These are phyloP conservation scores for Orchestes rusci DNA, from an alignment of 2,888 invertebrate genomes.

Conservation along the genomic window DNA sequence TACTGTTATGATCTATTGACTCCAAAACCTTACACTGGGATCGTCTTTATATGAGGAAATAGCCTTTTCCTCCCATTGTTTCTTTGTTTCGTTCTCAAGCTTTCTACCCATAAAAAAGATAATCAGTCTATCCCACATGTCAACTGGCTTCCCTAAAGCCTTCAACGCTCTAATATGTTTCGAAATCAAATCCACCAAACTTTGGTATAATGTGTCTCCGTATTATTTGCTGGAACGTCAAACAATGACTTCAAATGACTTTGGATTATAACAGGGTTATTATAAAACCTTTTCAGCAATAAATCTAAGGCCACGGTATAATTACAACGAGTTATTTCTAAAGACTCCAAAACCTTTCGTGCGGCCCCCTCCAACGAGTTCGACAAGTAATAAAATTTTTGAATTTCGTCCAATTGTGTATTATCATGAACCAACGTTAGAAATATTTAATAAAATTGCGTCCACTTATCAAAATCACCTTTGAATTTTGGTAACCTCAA, in stretches of 20 bases:
- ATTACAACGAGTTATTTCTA: constrained; percentile 19
- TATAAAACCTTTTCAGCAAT: constrained; percentile 21
- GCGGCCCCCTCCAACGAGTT: constrained; percentile 2
- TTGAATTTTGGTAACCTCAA: constrained; percentile 6
- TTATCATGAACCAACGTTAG: constrained; percentile 4
- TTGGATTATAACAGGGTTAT: constrained; percentile 22
- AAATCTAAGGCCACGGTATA: constrained; percentile 21
- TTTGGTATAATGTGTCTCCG: neutral
- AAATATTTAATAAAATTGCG: constrained; percentile 5
- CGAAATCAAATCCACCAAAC: constrained; percentile 3
- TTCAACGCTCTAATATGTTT: constrained; percentile 10
- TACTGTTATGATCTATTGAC: neutral
- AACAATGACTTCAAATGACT: constrained; percentile 13
- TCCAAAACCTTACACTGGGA: neutral
- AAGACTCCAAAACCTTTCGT: constrained; percentile 3
- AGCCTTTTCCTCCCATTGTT: constrained; percentile 4
- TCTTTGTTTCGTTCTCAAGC: constrained; percentile 6
- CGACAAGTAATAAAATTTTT: constrained; percentile 4
- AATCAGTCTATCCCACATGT: constrained; percentile 5
- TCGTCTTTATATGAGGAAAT: neutral
- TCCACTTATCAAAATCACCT: constrained; percentile 3
- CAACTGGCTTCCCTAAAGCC: constrained; percentile 9
- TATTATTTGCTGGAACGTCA: constrained; percentile 1
- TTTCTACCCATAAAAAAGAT: constrained; percentile 6
- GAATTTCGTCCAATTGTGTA: neutral